These are phyloP conservation scores for Poecilia velifera DNA, from an alignment of 2,797 vertebrate genomes.

Conservation along the genomic window DNA sequence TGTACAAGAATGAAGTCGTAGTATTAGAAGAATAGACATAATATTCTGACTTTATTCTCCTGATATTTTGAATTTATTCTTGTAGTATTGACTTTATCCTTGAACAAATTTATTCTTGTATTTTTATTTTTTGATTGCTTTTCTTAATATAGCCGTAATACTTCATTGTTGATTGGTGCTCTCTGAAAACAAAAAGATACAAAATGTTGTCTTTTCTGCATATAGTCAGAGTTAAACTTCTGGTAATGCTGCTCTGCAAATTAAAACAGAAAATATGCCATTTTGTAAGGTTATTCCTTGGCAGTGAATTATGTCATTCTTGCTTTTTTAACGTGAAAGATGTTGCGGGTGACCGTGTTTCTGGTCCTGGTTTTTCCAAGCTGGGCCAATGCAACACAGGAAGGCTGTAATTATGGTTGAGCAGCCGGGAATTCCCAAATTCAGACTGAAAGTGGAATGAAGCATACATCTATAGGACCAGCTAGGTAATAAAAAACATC, in stretches of 20 bases:
- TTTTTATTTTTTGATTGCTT: background rate
- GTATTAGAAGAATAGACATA: too few relatives aligned
- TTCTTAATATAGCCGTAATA: too few relatives aligned
- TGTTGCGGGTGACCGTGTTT: constrained; percentile 40
- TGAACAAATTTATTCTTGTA: too few relatives aligned
- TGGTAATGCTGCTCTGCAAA: background rate
- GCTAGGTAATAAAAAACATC: background rate
- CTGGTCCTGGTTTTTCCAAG: constrained; percentile 52
- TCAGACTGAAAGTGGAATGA: constrained; percentile 23
- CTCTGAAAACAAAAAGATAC: background rate
- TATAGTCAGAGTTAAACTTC: background rate
- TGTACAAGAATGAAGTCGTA: too few relatives aligned
- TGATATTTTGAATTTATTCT: too few relatives aligned
- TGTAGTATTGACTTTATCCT: too few relatives aligned
- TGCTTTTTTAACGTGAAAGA: constrained; percentile 13
- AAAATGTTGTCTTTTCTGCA: background rate
- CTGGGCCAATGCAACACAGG: constrained; percentile 29
- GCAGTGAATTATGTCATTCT: background rate
- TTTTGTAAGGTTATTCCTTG: background rate
- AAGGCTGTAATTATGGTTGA: constrained; percentile 66
- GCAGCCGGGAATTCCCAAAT: constrained; percentile 63
- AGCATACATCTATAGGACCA: constrained; percentile 5
- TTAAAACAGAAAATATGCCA: background rate
- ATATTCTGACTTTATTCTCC: too few relatives aligned
- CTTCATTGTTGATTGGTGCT: background rate